Evolutionary conservation across 2,888 invertebrate species (phyloP).

Genomic region (Drosophila melanosoma): DNA sequence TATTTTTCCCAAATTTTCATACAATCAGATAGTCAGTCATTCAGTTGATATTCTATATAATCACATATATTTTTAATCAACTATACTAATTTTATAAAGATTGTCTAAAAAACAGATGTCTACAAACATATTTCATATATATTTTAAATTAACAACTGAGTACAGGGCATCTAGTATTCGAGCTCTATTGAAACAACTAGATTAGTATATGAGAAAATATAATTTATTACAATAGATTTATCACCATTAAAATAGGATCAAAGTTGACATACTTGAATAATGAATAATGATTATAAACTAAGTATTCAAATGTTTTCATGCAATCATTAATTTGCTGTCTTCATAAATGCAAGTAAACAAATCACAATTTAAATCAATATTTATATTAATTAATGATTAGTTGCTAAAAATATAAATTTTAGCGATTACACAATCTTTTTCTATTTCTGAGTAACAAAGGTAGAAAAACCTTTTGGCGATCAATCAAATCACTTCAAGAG

Average conservation of each 20-base stretch:
- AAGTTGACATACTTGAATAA: background rate
- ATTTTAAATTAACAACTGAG: background rate
- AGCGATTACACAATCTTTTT: background rate
- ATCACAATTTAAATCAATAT: background rate
- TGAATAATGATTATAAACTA: background rate
- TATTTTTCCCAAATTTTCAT: background rate
- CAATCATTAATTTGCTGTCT: background rate
- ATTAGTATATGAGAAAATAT: background rate
- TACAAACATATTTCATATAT: too few relatives aligned
- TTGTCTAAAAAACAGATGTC: background rate
- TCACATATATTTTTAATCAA: fast-evolving
- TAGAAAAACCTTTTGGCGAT: background rate
- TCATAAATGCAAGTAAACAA: background rate
- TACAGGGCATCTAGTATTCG: background rate
- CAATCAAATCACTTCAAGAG: background rate
- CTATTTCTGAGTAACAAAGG: too few relatives aligned
- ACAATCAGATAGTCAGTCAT: background rate
- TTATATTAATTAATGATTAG: background rate
- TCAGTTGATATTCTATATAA: background rate
- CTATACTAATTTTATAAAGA: background rate
- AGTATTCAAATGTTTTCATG: background rate
- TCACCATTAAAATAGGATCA: background rate
- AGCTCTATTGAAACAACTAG: background rate
- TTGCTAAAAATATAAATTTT: background rate
- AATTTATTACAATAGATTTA: background rate